These are phyloP conservation scores for Himalopsyche kuldschensis DNA, from an alignment of 2,888 invertebrate species.

Conservation along the genomic window DNA sequence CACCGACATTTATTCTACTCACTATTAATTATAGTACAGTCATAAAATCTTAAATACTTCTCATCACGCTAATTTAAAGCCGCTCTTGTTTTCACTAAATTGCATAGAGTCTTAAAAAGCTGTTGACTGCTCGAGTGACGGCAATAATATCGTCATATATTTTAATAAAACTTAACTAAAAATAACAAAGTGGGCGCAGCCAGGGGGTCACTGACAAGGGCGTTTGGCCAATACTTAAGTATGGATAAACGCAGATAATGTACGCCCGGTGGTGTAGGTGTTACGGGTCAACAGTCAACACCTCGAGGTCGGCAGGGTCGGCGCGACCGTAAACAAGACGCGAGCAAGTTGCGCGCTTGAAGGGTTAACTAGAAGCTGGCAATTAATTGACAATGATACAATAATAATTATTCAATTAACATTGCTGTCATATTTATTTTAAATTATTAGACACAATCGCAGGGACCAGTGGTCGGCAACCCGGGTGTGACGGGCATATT, in stretches of 20 bases:
- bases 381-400: background rate
- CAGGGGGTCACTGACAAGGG: conserved; percentile 23
- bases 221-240: background rate
- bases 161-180: background rate
- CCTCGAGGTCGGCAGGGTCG: background rate
- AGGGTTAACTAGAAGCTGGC: background rate
- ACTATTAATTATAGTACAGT: too few species aligned
- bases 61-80: too few species aligned
- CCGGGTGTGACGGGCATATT: too few species aligned
- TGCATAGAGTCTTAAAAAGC: too few species aligned
- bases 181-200: background rate
- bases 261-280: background rate
- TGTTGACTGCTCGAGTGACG: too few species aligned
- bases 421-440: background rate
- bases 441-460: too few species aligned
- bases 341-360: background rate
- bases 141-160: too few species aligned
- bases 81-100: too few species aligned
- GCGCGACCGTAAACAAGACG: background rate
- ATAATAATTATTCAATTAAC: background rate
- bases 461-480: too few species aligned
- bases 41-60: too few species aligned
- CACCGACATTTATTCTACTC: too few species aligned
- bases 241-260: background rate
- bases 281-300: background rate